Percentiles rank a stretch among this genome's conserved stretches.
These are phyloP conservation scores for Rhynchonema sp. DNA, from an alignment of 2,888 invertebrate species.

Conservation along the genomic window DNA sequence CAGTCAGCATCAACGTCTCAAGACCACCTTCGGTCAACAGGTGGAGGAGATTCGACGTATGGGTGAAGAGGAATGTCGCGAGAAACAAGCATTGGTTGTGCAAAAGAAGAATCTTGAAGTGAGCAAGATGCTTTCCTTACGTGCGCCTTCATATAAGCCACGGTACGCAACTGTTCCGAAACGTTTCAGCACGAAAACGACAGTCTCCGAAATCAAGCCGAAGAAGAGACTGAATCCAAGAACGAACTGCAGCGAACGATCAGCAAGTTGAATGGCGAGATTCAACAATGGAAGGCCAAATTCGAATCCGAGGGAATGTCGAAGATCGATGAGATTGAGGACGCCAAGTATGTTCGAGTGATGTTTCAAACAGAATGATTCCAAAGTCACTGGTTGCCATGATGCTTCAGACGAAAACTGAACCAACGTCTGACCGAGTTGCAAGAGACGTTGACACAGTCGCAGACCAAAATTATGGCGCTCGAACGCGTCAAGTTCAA, in stretches of 20 bases:
- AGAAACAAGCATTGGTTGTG: not conserved
- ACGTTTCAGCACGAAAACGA: constrained; percentile 96
- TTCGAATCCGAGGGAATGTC: constrained; percentile 92
- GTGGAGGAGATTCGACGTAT: constrained; percentile 84
- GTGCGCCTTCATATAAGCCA: too few species aligned
- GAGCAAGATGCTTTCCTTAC: too few species aligned
- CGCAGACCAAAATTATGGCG: constrained; percentile 80
- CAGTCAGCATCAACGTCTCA: constrained; percentile 45
- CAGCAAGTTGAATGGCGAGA: constrained; percentile 87
- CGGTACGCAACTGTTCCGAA: too few species aligned
- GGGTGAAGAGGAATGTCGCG: constrained; percentile 57
- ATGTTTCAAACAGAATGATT: not conserved
- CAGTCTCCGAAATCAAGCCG: constrained; percentile 68
- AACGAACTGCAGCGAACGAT: constrained; percentile 93
- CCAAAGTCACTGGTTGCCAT: not conserved
- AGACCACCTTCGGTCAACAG: constrained; percentile 35
- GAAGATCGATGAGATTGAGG: constrained; percentile 30
- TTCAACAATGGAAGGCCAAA: constrained; percentile 88
- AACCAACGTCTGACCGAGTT: constrained; percentile 69
- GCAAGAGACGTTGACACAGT: constrained; percentile 70
- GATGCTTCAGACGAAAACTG: constrained; percentile 32
- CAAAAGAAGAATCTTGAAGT: not conserved
- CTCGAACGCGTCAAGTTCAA: constrained; percentile 95
- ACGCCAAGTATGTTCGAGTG: constrained; percentile 20
- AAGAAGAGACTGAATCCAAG: constrained; percentile 97